Evolutionary conservation across 2,888 invertebrate genomes (phyloP), one percentile per base, ranked within the genome.

Genomic region (Drosophila quinaria): DNA sequence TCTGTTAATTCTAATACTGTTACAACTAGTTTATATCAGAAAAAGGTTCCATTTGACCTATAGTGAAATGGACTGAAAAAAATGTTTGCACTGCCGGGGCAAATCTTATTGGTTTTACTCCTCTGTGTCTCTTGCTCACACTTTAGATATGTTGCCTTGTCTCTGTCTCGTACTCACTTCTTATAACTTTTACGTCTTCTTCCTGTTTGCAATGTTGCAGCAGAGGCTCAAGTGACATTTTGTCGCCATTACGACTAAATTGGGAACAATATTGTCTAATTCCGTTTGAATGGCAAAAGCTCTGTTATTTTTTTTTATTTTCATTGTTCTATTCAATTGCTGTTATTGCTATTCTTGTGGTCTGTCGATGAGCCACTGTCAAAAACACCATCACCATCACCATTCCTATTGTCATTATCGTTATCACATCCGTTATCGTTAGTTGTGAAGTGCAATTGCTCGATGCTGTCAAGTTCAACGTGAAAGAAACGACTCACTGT

Each of bases 211-310:
- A 65, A 49, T 74, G 74, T 70, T 50, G 76, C 70, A 60, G 63
- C 69, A 37, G 65, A 47, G 64, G 65, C 67, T 70, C 64, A 66
- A 79, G 77, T 77, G 78, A 81, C 85, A 87, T 85, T 87, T 69
- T 84, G 85, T 49, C 72, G 81, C 77, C 82, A 85, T 87, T 87
- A 87, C 80, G 71, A 74, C 77, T 78, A 82, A 87, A 89, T 89
- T 87, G 87, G 86, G 87, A 78, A 70, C 72, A 77, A 71, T 74
- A 89, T 80, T 81, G 74, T 75, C 78, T 76, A 77, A 80, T 81
- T 83, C 64, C 69, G 74, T 83, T 77, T 74, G 85, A 83, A 87
- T 83, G 84, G 87, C 87, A 83, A 83, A 87, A 84, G 87, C 67
- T 84, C 73, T 68, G 78, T 84, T 87, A 87, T 83, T 83, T 84